Base-by-base conservation (phyloP, 2,888 invertebrate species). In the Elaeidobius kamerunicus region DNA sequence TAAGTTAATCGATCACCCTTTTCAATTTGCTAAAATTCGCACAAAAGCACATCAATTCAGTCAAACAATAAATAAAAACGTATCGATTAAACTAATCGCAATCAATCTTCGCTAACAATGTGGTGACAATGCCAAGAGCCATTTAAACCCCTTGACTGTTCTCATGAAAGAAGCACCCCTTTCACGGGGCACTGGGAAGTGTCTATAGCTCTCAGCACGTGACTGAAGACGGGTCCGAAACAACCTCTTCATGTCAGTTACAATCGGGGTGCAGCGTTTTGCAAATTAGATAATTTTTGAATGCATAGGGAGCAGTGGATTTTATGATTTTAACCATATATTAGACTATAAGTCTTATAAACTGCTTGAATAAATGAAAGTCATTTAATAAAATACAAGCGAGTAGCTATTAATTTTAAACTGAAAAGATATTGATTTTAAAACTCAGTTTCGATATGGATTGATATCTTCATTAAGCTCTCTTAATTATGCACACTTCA, bases 81-180 rank as follows among this genome's bases (percentile, higher is more conserved):
- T 56, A 57, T 61, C 57, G 59, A 60, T 56, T 60, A 45, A 55
- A 52, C 52, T 53, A 44, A 52, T 50, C 55, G 44, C 61, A 60
- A 68, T 68, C 68, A 66, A 67, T 68, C 68, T 66, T 20, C 9
- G 39, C 55, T 57, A 66, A 66, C 64, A 65, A 65, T 64, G 63
- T 63, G 63, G 63, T 65, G 67, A 67, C 67, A 68, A 63, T 61
- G 60, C 64, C 67, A 67, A 65, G 66, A 64, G 63, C 60, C 57
- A 60, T 60, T 50, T 47, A 48, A 51, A 49, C 57, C 60, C 61
- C 61, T 60, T 59, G 60, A 58, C 59, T 58, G 51, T 43, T 47
- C 47, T 55, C 55, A 51, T 49, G 47, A 54, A 47, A 58, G 44
- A 23, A 55, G 60, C 61, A 53, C 53, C 60, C 60, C 57, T 61